Percentiles rank a stretch among this genome's conserved stretches.
phyloP scores from a whole-genome alignment of 2,113 vertebrate genomes.

The Xyliphius kryptos region DNA sequence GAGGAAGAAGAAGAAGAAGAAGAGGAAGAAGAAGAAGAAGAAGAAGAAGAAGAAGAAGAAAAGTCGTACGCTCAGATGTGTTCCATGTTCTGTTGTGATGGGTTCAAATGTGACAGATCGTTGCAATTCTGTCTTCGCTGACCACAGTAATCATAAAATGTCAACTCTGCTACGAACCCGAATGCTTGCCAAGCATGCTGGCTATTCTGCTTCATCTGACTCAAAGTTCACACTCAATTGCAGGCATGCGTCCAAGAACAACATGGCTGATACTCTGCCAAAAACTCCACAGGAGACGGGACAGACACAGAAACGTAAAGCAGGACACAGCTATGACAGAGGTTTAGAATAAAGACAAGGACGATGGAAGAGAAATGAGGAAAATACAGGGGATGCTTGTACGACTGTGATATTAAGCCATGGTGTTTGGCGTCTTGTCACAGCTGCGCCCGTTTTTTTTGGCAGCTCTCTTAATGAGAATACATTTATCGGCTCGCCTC shows the following conservation, averaged over 20 bases:
- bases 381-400: neutral
- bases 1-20: too few relatives aligned
- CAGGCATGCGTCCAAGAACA: neutral
- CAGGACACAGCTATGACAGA: too few relatives aligned
- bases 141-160: neutral
- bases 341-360: neutral
- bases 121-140: neutral
- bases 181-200: neutral
- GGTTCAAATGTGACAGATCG: too few relatives aligned
- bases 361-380: neutral
- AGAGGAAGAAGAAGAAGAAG: too few relatives aligned
- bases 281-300: neutral
- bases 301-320: neutral
- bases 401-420: neutral
- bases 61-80: too few relatives aligned
- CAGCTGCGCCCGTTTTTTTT: neutral
- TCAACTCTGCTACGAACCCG: neutral
- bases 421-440: neutral
- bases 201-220: neutral
- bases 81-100: too few relatives aligned
- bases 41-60: too few relatives aligned
- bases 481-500: constrained; percentile 6
- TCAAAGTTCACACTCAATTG: neutral
- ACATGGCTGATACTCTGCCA: neutral
- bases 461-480: neutral